A percentile compares a stretch with the other conserved stretches of the same genome.
Conservation (phyloP, 2,888 invertebrate species). For the Drosophila phalerata region DNA sequence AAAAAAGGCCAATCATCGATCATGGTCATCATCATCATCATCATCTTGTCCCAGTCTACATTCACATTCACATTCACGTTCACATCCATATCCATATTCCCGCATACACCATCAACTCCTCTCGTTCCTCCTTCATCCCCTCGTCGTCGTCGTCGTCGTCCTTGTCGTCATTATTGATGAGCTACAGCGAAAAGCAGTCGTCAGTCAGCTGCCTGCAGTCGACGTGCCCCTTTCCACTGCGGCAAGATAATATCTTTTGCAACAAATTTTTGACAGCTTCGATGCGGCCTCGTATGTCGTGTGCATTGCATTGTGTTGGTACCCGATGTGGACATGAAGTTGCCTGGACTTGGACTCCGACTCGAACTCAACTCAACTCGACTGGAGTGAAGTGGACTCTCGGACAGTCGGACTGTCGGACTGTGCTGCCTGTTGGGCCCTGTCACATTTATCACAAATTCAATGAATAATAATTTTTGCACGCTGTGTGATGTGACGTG, state of each 20-base stretch:
- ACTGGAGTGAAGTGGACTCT: background rate
- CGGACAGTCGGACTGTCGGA: background rate
- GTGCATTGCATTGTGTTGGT: constrained; percentile 32
- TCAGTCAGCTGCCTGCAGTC: constrained; percentile 51
- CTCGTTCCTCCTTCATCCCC: constrained; percentile 2
- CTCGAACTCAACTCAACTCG: constrained; percentile 3
- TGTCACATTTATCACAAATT: constrained; percentile 85
- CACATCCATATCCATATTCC: constrained; percentile 17
- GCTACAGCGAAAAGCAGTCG: constrained; percentile 63
- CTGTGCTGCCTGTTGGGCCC: constrained; percentile 74
- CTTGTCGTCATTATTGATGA: constrained; percentile 70
- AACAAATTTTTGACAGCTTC: constrained; percentile 84
- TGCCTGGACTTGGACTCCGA: constrained; percentile 12
- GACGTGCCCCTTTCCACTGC: constrained; percentile 40
- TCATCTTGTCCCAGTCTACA: constrained; percentile 45
- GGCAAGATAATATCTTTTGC: constrained; percentile 83
- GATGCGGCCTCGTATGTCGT: constrained; percentile 62
- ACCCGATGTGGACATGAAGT: constrained; percentile 20
- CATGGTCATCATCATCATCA: constrained; percentile 82
- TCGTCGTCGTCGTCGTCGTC: constrained; percentile 38
- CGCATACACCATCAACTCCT: background rate
- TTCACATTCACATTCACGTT: constrained; percentile 7
- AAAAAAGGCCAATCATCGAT: constrained; percentile 84
- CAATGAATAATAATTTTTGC: constrained; percentile 85
- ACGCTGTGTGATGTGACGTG: constrained; percentile 84